Evolutionary conservation across 2,888 invertebrate genomes (phyloP), one percentile per base, ranked within the genome.

Genomic region (Torymus auratus): DNA sequence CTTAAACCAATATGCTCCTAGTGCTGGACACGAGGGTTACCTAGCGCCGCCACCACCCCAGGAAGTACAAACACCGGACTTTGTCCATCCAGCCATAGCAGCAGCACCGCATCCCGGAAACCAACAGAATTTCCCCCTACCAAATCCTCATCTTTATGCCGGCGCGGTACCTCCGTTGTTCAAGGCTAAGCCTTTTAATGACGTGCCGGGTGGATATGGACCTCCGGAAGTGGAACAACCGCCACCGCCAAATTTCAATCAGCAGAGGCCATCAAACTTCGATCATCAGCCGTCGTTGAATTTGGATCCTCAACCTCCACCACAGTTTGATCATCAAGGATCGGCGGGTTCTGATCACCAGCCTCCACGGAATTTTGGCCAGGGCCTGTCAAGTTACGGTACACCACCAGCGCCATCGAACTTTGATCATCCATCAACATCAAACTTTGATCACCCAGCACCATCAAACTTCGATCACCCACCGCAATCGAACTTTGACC

Each of bases 181-280:
- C n/a, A 62, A 82, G 2, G 65, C 80, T 14, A 70, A 74, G 15
- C 82, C 82, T 3, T 77, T 82, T 15, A 72, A 77, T 50, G 77
- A 73, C 15, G n/a, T 20, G 15, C 64, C 67, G 2, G 15, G 7
- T 0, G 41, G 28, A 0, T 52, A 76, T 23, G 14, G 17, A 1
- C 5, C 68, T 4, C 28, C 68, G n/a, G 41, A 65, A 70, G 56
- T 53, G n/a, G 23, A 17, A 60, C 61, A 23, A 52, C 53, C 15
- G 13, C 20, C 71, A 41, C 13, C 60, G 10, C 2, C 13, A 2
- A 28, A 69, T 41, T 70, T 17, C 41, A 17, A 69, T n/a, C 53
- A 55, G 12, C 61, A 58, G 1, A 53, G 70, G 17, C 41, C 68
- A 0, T 7, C 61, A 1, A 50, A 58, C 60, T 11, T 58, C 17